Evolutionary conservation across 2,113 vertebrate genomes (phyloP).

Genomic region (Gymnogyps californianus): DNA sequence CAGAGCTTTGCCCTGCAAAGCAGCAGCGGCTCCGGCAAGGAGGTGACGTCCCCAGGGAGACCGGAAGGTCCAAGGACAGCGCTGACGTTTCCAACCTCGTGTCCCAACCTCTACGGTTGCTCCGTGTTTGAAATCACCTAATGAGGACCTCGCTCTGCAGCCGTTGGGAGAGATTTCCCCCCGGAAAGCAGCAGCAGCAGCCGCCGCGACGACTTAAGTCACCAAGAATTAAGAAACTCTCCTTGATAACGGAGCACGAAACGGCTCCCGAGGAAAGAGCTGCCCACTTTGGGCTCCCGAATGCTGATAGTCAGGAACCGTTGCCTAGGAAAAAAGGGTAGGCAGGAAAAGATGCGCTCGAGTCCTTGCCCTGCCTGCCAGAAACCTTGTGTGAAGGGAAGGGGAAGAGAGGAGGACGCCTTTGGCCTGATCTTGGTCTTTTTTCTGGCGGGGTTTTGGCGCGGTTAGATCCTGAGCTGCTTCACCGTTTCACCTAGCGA

Average conservation of each 20-base stretch:
- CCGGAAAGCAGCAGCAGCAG: accelerated
- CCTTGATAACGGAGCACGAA: background rate
- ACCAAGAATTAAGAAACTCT: background rate
- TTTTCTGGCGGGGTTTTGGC: background rate
- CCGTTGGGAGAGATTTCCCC: background rate
- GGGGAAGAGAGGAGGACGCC: background rate
- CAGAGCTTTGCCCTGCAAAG: background rate
- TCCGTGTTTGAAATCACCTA: background rate
- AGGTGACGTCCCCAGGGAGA: background rate
- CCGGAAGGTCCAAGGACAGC: background rate
- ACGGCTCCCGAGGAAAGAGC: background rate
- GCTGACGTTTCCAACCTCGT: accelerated
- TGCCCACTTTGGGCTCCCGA: background rate
- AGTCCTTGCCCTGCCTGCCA: background rate
- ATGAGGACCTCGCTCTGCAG: background rate
- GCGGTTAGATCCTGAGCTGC: background rate
- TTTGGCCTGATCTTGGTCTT: no score
- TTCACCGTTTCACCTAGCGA: background rate
- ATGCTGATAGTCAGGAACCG: background rate
- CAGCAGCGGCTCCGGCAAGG: background rate
- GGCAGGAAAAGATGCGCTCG: background rate
- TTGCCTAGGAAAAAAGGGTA: no score
- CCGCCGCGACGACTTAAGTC: background rate
- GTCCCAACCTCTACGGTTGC: background rate
- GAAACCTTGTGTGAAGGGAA: background rate